phyloP scores from a whole-genome alignment of 2,888 invertebrate species.

The Stictocephala bisonia region DNA sequence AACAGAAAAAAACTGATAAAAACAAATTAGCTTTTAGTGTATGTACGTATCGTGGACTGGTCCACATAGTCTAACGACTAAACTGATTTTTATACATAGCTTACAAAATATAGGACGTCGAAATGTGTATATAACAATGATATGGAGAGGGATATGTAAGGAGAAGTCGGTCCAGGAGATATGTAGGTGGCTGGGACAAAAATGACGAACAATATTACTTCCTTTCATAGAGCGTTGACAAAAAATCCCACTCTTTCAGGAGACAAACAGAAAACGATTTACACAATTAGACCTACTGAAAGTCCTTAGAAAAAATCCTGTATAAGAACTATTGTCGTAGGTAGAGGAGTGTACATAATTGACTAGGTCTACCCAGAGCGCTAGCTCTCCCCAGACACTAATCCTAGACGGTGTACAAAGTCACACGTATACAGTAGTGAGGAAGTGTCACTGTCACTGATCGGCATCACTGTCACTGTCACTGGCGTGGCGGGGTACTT shows the following conservation, averaged over 20 bases:
- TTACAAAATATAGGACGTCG: conserved; percentile 42
- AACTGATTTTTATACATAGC: conserved; percentile 36
- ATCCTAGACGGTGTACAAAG: conserved; percentile 21
- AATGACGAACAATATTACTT: not conserved
- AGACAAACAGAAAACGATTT: conserved; percentile 9
- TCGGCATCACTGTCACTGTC: conserved; percentile 45
- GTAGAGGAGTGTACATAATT: conserved; percentile 51
- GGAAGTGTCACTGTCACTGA: not conserved
- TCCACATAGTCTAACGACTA: conserved; percentile 1
- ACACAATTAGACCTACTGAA: conserved; percentile 33
- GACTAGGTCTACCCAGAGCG: conserved; percentile 37
- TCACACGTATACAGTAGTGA: not conserved
- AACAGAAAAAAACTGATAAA: conserved; percentile 25
- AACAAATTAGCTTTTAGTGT: conserved; percentile 17
- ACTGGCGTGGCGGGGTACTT: conserved; percentile 62
- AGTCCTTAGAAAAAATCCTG: conserved; percentile 55
- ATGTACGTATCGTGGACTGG: not conserved
- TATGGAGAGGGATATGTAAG: conserved; percentile 33
- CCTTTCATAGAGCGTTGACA: not conserved
- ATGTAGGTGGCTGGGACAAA: conserved; percentile 10
- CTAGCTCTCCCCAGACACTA: conserved; percentile 25
- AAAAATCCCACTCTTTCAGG: not conserved
- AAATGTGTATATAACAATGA: conserved; percentile 43
- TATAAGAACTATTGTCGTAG: conserved; percentile 58
- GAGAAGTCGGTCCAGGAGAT: conserved; percentile 30